These are phyloP conservation scores for Carcina quercana DNA, from an alignment of 2,888 invertebrate species.

Conservation along the genomic window DNA sequence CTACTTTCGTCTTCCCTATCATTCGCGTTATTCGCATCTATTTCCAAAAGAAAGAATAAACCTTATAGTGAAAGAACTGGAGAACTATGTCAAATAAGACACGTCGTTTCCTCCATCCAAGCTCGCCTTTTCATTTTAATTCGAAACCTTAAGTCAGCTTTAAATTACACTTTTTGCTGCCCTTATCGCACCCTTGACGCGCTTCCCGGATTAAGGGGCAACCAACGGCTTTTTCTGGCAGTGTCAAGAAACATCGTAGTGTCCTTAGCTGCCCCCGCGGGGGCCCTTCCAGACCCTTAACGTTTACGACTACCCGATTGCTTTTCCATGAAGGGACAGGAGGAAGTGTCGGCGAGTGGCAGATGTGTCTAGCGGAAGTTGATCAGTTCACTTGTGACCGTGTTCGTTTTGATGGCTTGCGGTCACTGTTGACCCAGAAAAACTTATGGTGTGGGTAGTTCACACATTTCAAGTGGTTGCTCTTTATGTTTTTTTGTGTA, in stretches of 20 bases:
- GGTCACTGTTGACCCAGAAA: conserved; percentile 25
- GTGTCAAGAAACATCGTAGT: conserved; percentile 65
- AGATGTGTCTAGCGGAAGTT: conserved; percentile 53
- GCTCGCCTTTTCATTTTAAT: conserved; percentile 73
- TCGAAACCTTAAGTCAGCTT: conserved; percentile 71
- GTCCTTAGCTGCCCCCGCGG: conserved; percentile 72
- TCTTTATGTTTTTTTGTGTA: conserved; percentile 7
- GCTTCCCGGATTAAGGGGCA: conserved; percentile 53
- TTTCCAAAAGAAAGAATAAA: too few species aligned
- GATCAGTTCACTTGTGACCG: conserved; percentile 42
- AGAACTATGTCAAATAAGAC: too few species aligned
- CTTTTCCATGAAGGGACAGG: conserved; percentile 71
- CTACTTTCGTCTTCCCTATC: too few species aligned
- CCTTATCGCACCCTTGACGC: conserved; percentile 64
- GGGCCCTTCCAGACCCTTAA: conserved; percentile 74
- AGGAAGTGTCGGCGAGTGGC: conserved; percentile 51
- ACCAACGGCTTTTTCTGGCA: conserved; percentile 61
- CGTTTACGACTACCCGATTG: conserved; percentile 79
- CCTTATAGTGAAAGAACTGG: too few species aligned
- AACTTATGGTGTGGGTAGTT: conserved; percentile 19
- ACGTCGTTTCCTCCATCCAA: conserved; percentile 32
- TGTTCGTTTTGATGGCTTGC: conserved; percentile 28
- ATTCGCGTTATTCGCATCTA: too few species aligned
- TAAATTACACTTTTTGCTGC: conserved; percentile 71
- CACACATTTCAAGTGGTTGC: conserved; percentile 30